Conservation (phyloP, 2,888 invertebrate species). For the Bugulina stolonifera region DNA sequence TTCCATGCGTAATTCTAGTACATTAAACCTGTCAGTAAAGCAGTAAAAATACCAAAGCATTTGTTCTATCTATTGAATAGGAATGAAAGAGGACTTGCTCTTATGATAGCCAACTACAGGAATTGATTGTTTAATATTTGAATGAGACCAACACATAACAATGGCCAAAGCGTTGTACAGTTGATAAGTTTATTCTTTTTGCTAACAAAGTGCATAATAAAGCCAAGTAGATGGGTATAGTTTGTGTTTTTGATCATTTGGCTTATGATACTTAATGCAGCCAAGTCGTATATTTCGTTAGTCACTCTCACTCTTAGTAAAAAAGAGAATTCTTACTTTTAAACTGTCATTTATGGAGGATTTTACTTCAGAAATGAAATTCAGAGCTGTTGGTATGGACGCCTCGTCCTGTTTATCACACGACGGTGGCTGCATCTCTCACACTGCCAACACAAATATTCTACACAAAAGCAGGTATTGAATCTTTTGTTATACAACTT, state of each 20-base stretch:
- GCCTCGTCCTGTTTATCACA: neutral
- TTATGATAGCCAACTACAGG: neutral
- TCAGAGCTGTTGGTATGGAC: slow-evolving; percentile 17
- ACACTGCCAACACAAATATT: slow-evolving; percentile 10
- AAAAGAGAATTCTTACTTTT: too few species aligned
- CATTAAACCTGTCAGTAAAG: neutral
- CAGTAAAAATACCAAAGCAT: slow-evolving; percentile 24
- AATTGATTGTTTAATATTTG: slow-evolving; percentile 25
- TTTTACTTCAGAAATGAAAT: neutral
- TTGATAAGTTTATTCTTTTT: slow-evolving; percentile 25
- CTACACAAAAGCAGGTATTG: slow-evolving; percentile 22
- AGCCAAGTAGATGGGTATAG: slow-evolving; percentile 24
- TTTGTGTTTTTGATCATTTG: slow-evolving; percentile 20
- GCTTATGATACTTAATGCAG: neutral
- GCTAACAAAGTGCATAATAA: slow-evolving; percentile 26
- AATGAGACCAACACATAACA: slow-evolving; percentile 25
- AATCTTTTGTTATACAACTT: slow-evolving; percentile 4
- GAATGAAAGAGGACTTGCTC: neutral
- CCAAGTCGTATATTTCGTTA: neutral
- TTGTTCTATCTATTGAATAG: neutral
- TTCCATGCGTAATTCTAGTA: slow-evolving; percentile 11
- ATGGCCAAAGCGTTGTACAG: slow-evolving; percentile 18
- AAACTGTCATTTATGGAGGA: too few species aligned
- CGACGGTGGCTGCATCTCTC: neutral
- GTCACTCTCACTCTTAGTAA: too few species aligned